Conservation (phyloP, 1,140 invertebrate species). For the Cotesia glomerata region DNA sequence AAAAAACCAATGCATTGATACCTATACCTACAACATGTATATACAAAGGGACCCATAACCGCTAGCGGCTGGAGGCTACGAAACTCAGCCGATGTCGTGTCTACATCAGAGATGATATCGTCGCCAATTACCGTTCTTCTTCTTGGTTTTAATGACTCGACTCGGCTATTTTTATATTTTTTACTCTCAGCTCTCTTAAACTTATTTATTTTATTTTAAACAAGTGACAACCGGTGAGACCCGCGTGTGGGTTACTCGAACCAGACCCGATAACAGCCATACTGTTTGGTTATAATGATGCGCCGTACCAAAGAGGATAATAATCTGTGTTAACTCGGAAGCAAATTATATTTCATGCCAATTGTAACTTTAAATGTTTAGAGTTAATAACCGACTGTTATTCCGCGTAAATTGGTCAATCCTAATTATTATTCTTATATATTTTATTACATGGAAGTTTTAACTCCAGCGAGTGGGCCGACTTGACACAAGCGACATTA, state of each 20-base stretch:
- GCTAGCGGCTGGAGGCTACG: neutral
- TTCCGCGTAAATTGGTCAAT: neutral
- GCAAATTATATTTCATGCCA: constrained; percentile 18
- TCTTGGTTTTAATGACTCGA: constrained; percentile 35
- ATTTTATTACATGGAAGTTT: neutral
- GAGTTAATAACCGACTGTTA: neutral
- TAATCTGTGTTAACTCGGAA: constrained; percentile 19
- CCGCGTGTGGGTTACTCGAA: neutral
- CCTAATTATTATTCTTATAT: neutral
- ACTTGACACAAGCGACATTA: constrained; percentile 27
- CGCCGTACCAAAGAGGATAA: constrained; percentile 3
- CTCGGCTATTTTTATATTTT: constrained; percentile 7
- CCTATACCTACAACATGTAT: constrained; percentile 8
- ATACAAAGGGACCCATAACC: neutral
- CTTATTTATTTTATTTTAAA: constrained; percentile 14
- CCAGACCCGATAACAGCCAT: constrained; percentile 2
- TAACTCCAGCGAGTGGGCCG: constrained; percentile 20
- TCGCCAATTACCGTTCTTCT: constrained; percentile 34
- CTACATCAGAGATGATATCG: constrained; percentile 36
- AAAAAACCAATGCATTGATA: neutral
- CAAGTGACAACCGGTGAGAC: neutral
- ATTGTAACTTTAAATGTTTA: too few species aligned
- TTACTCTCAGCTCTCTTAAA: neutral
- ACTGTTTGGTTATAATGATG: constrained; percentile 14
- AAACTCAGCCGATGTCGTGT: constrained; percentile 27